phyloP scores from a whole-genome alignment of 2,888 invertebrate genomes.

The Willowsia nigromaculata region DNA sequence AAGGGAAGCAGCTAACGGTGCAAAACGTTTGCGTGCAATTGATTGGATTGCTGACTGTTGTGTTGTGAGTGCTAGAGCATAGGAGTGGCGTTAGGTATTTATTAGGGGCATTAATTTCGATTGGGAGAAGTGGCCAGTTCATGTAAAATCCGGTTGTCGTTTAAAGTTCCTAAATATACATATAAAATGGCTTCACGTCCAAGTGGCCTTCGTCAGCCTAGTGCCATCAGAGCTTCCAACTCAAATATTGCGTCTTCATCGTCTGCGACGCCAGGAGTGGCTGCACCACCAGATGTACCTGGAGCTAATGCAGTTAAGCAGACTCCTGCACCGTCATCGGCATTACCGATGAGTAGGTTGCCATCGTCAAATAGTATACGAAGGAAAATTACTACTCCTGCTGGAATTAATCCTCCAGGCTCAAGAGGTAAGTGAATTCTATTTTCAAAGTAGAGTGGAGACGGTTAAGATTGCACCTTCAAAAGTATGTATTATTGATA shows the following conservation, averaged over 20 bases:
- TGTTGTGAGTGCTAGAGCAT: too few species aligned
- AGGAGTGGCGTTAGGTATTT: too few species aligned
- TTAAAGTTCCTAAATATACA: conserved; percentile 5
- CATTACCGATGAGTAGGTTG: conserved; percentile 52
- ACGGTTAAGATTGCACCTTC: too few species aligned
- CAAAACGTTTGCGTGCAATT: too few species aligned
- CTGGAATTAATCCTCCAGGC: conserved; percentile 55
- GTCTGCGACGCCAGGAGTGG: not conserved
- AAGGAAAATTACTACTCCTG: conserved; percentile 55
- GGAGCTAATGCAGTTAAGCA: conserved; percentile 34
- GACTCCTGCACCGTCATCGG: conserved; percentile 11
- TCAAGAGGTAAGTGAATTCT: conserved; percentile 50
- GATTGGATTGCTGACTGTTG: too few species aligned
- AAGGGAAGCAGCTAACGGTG: too few species aligned
- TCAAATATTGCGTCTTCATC: conserved; percentile 49
- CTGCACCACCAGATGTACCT: not conserved
- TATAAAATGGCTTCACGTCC: conserved; percentile 59
- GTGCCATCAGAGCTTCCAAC: conserved; percentile 59
- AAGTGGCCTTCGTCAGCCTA: conserved; percentile 63
- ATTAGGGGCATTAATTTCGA: too few species aligned
- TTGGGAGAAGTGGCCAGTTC: not conserved
- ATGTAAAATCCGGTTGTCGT: not conserved
- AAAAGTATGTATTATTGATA: not conserved
- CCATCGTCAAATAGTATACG: conserved; percentile 69
- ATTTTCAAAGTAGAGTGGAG: too few species aligned